Evolutionary conservation across 2,888 invertebrate species (phyloP), one percentile per base, ranked within the genome.

Genomic region (Zeuzera pyrina): DNA sequence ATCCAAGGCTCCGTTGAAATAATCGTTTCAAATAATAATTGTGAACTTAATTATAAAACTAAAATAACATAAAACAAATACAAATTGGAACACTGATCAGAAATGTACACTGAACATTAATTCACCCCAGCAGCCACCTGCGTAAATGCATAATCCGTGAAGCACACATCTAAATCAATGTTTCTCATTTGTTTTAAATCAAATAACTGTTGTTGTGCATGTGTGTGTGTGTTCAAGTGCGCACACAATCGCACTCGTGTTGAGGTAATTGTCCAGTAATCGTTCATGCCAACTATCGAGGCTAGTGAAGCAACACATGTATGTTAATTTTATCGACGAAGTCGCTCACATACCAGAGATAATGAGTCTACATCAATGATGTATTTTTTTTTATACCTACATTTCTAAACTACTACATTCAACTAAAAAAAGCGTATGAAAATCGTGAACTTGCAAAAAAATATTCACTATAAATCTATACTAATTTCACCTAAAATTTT

Each of bases 261-360:
- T 12, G 10, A 8, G 12, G n/a, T n/a, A n/a, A n/a, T n/a, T n/a
- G n/a, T n/a, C n/a, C n/a, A n/a, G n/a, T n/a, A n/a, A n/a, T n/a
- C n/a, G n/a, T n/a, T n/a, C n/a, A n/a, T n/a, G n/a, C n/a, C 23
- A 22, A 14, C 29, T 15, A 29, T 3, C 8, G 11, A 26, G 10
- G 6, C 11, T 24, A 24, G n/a, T 25, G 25, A 25, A 25, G 12
- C 25, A 25, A 25, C n/a, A 25, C 25, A 12, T 19, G 34, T 36
- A 33, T 34, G 33, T 29, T 30, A 45, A n/a, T n/a, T n/a, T n/a
- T 62, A 51, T 63, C 40, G 19, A 19, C 19, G 67, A 58, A 57
- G 68, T 73, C 51, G 83, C 83, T 83, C 83, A 83, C 83, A 81
- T 83, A 83, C 83, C 81, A 79, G 81, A 78, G 69, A 47, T 57